Evolutionary conservation across 2,113 vertebrate species (phyloP).

Genomic region (Chaetops frenatus): DNA sequence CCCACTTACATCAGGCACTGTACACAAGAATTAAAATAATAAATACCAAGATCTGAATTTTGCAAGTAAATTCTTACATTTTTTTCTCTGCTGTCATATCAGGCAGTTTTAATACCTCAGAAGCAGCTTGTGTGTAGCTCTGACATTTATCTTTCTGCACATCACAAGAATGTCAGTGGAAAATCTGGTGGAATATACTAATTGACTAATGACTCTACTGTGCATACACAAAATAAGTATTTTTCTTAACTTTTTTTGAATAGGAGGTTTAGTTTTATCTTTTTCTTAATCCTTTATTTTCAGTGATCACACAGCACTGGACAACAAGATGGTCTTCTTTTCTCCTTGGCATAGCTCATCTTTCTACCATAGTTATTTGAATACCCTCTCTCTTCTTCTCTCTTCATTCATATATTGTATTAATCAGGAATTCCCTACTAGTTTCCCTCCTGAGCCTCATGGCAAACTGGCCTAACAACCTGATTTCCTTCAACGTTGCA

Average conservation of each 20-base stretch:
- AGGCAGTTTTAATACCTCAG: not conserved
- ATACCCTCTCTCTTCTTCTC: not conserved
- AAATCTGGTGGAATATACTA: not conserved
- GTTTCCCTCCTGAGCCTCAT: not conserved
- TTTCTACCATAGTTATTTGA: not conserved
- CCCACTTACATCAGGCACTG: not conserved
- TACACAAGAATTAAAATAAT: not conserved
- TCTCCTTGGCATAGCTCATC: not conserved
- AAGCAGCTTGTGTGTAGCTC: not conserved
- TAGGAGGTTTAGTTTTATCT: not conserved
- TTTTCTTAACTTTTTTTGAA: not conserved
- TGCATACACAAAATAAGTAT: fast-evolving
- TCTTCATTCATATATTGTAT: not conserved
- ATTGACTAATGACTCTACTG: not conserved
- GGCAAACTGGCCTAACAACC: not conserved
- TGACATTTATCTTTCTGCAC: not conserved
- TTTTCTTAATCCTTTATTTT: not conserved
- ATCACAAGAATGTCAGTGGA: not conserved
- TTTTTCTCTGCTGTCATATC: not conserved
- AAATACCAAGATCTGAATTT: not conserved
- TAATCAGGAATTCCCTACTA: not conserved
- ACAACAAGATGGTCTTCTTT: not conserved
- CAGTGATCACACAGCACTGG: not conserved
- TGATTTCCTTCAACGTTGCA: not conserved
- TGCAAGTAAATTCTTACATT: not conserved